phyloP scores from a whole-genome alignment of 2,113 vertebrate species.

The Nymphicus hollandicus region DNA sequence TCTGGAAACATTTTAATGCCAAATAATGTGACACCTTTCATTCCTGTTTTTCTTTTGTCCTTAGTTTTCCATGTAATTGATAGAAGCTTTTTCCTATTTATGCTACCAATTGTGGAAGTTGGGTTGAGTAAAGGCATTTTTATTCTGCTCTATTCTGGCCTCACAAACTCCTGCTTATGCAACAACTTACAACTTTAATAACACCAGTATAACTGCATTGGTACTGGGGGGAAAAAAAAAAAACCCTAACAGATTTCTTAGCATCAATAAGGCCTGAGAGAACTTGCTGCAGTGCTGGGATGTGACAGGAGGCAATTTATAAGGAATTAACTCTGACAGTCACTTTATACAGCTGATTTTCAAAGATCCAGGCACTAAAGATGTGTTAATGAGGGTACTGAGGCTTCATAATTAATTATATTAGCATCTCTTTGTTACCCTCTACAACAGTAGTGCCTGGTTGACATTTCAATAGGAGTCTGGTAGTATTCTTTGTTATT shows the following conservation, averaged over 20 bases:
- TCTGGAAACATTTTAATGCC: not conserved
- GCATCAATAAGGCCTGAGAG: not conserved
- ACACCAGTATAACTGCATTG: not conserved
- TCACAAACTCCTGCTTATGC: not conserved
- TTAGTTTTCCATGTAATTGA: not conserved
- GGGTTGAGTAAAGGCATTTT: not conserved
- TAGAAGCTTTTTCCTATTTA: not conserved
- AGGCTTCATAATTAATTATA: constrained; percentile 66
- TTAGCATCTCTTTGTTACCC: constrained; percentile 63
- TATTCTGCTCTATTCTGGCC: not conserved
- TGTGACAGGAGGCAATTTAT: constrained; percentile 60
- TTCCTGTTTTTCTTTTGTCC: not conserved
- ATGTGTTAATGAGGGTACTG: constrained; percentile 65
- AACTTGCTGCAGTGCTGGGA: constrained; percentile 25
- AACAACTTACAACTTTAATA: constrained; percentile 5
- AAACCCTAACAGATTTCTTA: not conserved
- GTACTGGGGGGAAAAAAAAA: not conserved
- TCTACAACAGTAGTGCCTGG: constrained; percentile 24
- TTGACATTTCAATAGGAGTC: constrained; percentile 58
- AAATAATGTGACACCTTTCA: constrained; percentile 19
- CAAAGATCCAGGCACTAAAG: constrained; percentile 59
- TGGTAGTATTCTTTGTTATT: constrained; percentile 56
- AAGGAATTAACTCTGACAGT: constrained; percentile 58
- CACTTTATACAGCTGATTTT: constrained; percentile 60
- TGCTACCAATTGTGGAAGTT: not conserved